These are phyloP conservation scores for Embiotoca jacksoni DNA, from an alignment of 2,113 vertebrate genomes.

Conservation along the genomic window DNA sequence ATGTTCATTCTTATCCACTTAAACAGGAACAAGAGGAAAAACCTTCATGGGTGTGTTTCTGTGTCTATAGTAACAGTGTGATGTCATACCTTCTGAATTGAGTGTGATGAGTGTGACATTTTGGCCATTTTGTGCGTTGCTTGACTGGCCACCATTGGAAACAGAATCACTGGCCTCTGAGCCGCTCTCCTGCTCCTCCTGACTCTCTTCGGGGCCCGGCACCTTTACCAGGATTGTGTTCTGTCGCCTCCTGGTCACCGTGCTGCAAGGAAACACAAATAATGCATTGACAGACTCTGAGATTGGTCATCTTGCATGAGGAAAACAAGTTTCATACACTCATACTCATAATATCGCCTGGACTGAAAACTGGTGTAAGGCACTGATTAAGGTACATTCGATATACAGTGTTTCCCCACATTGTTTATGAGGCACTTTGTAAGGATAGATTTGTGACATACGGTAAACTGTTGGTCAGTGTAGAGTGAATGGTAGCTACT, in stretches of 20 bases:
- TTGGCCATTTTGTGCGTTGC: conserved; percentile 88
- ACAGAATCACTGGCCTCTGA: conserved; percentile 96
- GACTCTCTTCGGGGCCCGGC: conserved; percentile 92
- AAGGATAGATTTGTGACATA: not conserved
- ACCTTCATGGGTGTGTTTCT: not conserved
- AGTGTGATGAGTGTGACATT: conserved; percentile 98
- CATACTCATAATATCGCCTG: not conserved
- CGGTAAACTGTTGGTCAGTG: not conserved
- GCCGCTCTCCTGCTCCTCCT: conserved; percentile 95
- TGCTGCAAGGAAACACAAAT: conserved; percentile 76
- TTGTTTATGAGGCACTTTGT: not conserved
- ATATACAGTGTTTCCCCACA: not conserved
- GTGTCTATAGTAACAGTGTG: not conserved
- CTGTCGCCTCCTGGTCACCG: conserved; percentile 90
- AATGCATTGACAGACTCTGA: too few relatives aligned
- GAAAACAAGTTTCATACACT: too few relatives aligned
- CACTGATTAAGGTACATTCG: not conserved
- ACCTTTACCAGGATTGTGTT: conserved; percentile 98
- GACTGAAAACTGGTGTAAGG: not conserved
- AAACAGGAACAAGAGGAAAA: not conserved
- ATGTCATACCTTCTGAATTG: conserved; percentile 92
- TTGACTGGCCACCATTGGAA: conserved; percentile 90
- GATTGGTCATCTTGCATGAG: too few relatives aligned
- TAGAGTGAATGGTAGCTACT: conserved; percentile 65
- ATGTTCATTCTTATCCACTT: not conserved